Evolutionary conservation across 2,797 vertebrate species (phyloP).

Genomic region (Mergus octosetaceus): DNA sequence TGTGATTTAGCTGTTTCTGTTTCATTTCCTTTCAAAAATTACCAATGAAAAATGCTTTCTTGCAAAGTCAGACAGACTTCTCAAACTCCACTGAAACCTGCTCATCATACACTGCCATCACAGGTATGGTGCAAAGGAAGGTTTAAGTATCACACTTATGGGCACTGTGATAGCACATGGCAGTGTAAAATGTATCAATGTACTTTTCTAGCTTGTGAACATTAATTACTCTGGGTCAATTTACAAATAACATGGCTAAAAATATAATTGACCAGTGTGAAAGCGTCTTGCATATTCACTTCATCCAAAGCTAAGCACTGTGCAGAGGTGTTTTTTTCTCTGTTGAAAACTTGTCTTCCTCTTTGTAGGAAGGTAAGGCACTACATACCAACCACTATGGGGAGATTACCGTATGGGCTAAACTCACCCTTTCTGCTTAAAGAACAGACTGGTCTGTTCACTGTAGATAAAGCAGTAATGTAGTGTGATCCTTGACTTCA

Average conservation of each 20-base stretch:
- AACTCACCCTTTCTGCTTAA: background rate
- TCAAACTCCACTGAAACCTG: background rate
- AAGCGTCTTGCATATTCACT: background rate
- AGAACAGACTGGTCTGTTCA: background rate
- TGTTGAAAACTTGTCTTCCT: background rate
- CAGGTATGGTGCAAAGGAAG: background rate
- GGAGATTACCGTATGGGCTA: background rate
- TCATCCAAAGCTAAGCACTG: background rate
- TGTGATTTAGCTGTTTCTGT: background rate
- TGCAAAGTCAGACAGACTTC: background rate
- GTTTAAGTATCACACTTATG: background rate
- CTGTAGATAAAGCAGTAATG: background rate
- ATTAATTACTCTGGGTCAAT: background rate
- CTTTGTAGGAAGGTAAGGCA: background rate
- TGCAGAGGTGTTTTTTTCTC: background rate
- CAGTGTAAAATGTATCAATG: slow-evolving; percentile 7
- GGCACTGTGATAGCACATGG: background rate
- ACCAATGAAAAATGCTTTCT: background rate
- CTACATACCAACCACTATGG: background rate
- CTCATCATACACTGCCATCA: background rate
- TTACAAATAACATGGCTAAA: background rate
- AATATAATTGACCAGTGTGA: background rate
- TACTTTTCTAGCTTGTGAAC: slow-evolving; percentile 2
- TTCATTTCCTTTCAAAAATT: background rate
- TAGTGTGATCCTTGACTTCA: background rate